Evolutionary conservation across 2,797 vertebrate species (phyloP), one percentile per base, ranked within the genome.

Genomic region (Sebastes trivittatus): DNA sequence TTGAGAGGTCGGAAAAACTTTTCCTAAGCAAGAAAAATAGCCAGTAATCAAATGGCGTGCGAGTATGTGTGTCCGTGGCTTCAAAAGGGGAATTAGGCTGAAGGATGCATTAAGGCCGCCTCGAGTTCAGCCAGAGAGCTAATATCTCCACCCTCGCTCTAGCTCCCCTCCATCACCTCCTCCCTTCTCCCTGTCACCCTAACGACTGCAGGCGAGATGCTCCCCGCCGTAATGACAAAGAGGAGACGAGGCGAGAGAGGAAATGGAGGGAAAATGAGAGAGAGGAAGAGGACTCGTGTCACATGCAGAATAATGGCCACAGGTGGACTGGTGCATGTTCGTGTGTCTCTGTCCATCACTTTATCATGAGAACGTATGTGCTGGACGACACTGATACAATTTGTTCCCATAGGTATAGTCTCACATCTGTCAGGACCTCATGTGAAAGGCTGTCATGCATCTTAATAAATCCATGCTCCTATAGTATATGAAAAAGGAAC

Each of bases 181-280:
- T 68, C 42, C 69, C 38, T n/a, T 59, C 36, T 34, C 23, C 58
- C 80, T 58, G 72, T 80, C 81, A 75, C 56, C 79, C 58, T 64
- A 78, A 80, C 55, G 29, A 80, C 83, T 36, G 55, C 42, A 64
- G 72, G 30, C n/a, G 29, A 72, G 60, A 69, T 11, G 69, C 22
- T 58, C 60, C 46, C 25, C 7, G 1, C 9, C 63, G 67, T 78
- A 73, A 87, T 82, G 84, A 84, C 27, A 64, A 69, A 85, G 58
- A 83, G 79, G 30, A 60, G 68, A 72, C 1, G 25, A 81, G 36
- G 11, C 18, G 42, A 71, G 63, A 29, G 64, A 18, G 74, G 38
- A 75, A 85, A 82, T 56, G 55, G 76, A 66, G 58, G 11, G 73
- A 56, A 85, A 77, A 88, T 69, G 73, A 81, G 30, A 63, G 49